A percentile compares a stretch with the other conserved stretches of the same genome.
Conservation (phyloP, 2,113 vertebrate genomes). For the Prionailurus viverrinus region DNA sequence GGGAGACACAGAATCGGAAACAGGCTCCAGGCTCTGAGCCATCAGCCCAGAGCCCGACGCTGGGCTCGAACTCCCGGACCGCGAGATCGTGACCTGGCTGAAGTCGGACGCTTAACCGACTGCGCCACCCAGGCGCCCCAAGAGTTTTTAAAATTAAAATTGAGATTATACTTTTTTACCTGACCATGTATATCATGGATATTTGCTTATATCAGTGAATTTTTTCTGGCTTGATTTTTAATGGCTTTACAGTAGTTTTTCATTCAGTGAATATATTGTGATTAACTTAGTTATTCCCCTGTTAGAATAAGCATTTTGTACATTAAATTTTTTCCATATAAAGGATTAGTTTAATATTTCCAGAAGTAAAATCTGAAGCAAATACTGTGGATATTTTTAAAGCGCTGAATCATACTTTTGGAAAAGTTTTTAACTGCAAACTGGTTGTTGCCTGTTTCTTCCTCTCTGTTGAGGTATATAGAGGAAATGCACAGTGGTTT, state of each 20-base stretch:
- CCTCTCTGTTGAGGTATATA: not conserved
- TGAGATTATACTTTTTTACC: slow-evolving; percentile 6
- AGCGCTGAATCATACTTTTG: slow-evolving; percentile 8
- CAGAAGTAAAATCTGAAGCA: slow-evolving; percentile 44
- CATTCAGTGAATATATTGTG: not conserved
- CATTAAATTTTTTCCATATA: not conserved
- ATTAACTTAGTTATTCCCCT: not conserved
- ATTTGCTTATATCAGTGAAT: slow-evolving; percentile 16
- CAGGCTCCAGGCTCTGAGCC: no score
- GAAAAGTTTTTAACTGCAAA: not conserved
- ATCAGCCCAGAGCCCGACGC: no score
- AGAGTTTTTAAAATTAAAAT: slow-evolving; percentile 40
- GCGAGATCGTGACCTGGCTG: no score
- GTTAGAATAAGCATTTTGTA: slow-evolving; percentile 37
- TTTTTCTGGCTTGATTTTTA: slow-evolving; percentile 47
- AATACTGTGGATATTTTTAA: slow-evolving; percentile 26
- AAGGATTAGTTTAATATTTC: slow-evolving; percentile 40
- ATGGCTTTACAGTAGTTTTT: not conserved
- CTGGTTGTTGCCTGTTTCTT: not conserved
- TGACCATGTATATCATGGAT: not conserved
- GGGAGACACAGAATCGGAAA: no score
- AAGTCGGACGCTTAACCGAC: no score
- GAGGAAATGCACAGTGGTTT: not conserved
- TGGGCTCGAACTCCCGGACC: no score
- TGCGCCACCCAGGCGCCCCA: no score